Conservation (phyloP, 2,797 vertebrate genomes). For the Leuciscus waleckii region DNA sequence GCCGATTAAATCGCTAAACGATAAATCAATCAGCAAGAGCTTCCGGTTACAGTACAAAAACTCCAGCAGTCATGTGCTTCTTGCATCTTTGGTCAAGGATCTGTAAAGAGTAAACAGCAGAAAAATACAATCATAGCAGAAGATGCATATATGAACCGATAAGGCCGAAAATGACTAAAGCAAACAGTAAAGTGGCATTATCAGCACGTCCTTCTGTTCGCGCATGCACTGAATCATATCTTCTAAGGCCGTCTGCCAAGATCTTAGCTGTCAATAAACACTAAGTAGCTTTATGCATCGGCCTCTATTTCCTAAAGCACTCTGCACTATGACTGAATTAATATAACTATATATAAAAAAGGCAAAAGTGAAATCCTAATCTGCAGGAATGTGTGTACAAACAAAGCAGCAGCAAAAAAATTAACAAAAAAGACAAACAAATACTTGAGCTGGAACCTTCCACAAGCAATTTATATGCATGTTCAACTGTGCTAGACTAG, state of each 20-base stretch:
- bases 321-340: conserved; percentile 3
- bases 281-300: conserved; percentile 3
- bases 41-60: conserved; percentile 26
- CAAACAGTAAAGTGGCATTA: neutral
- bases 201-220: neutral
- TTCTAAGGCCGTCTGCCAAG: neutral
- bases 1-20: neutral
- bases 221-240: neutral
- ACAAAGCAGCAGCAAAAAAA: conserved; percentile 49
- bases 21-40: conserved; percentile 6
- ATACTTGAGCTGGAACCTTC: conserved; percentile 27
- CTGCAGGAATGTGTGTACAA: conserved; percentile 23
- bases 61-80: conserved; percentile 31
- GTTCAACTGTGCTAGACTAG: neutral
- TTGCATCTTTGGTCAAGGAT: conserved; percentile 51
- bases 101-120: conserved; percentile 6
- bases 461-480: neutral
- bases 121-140: conserved; percentile 30
- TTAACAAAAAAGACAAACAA: conserved; percentile 17
- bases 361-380: conserved; percentile 13
- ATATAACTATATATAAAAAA: conserved; percentile 18
- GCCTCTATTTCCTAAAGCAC: conserved; percentile 10
- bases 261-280: neutral
- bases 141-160: neutral
- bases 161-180: neutral